Evolutionary conservation across 2,797 vertebrate species (phyloP).

Genomic region (Aythya fuligula): DNA sequence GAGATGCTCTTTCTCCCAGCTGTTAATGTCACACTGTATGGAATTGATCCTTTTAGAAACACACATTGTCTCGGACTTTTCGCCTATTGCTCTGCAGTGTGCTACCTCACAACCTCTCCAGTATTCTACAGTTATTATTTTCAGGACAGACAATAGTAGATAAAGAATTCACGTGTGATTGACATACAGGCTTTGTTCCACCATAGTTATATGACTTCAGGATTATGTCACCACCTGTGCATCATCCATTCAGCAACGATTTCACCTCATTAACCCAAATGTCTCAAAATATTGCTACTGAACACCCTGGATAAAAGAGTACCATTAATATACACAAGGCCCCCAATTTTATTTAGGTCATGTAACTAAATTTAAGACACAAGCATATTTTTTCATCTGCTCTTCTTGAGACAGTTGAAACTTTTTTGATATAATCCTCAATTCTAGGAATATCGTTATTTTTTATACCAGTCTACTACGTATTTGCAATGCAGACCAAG

Average conservation of each 20-base stretch:
- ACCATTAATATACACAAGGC: neutral
- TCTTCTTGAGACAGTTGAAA: neutral
- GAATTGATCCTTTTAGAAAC: neutral
- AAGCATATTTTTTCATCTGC: neutral
- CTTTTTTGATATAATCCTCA: neutral
- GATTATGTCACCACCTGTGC: constrained; percentile 53
- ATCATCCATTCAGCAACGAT: constrained; percentile 58
- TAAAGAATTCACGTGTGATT: neutral
- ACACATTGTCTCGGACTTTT: neutral
- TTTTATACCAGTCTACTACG: neutral
- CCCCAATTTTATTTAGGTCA: neutral
- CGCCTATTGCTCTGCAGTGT: neutral
- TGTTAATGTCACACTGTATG: neutral
- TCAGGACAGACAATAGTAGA: neutral
- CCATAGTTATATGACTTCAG: constrained; percentile 41
- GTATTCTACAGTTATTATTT: neutral
- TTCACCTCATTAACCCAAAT: constrained; percentile 42
- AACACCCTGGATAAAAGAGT: neutral
- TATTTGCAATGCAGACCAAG: neutral
- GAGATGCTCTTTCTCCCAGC: neutral
- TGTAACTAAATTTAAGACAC: neutral
- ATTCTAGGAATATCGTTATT: neutral
- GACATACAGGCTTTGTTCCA: constrained; percentile 33
- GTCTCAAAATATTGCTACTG: constrained; percentile 22
- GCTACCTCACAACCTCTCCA: neutral